Base-by-base conservation (phyloP, 2,113 vertebrate species). In the Ammodytes dubius region DNA sequence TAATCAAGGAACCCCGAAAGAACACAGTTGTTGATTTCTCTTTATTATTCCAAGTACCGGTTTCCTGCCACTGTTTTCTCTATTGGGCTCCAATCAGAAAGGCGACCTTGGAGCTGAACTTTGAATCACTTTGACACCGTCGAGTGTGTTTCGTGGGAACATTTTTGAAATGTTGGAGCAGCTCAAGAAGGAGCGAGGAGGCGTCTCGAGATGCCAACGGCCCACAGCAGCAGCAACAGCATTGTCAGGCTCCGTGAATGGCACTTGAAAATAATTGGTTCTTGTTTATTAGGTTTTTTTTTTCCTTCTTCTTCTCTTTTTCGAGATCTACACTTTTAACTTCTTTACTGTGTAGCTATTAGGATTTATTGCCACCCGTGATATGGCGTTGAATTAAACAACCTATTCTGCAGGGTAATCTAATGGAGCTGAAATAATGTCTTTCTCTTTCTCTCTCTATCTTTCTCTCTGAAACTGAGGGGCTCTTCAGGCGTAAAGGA, bases 381-480 rank as follows among this genome's bases (percentile, higher is more conserved):
- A 87, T 90, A 88, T 84, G 83, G 82, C 72, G 54, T 75, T 78
- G 82, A 89, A 90, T 91, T 91, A 92, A 91, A 90, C 87, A 89
- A 79, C 74, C 86, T 79, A 85, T 91, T 90, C 87, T 84, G 88
- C 77, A 86, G 86, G 74, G 71, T 90, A 85, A 90, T 88, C 83
- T 91, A 91, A 94, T 94, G 91, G 86, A 71, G 84, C 92, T 91
- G 93, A 93, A 93, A 93, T 89, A 91, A 93, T 83, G 90, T 93
- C 81, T 87, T 84, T 90, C 83, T 89, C 58, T 79, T 27, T 27
- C 27, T 27, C 27, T 27, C 27, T 93, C 81, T 87, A 84, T 90
- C 83, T 89, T 54, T 79, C 83, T 89, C 71, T 70, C 75, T 76
- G 85, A 91, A 92, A 88, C 76, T 84, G 73, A 88, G 84, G 85